Percentiles rank a stretch among this genome's conserved stretches.
phyloP scores from a whole-genome alignment of 2,797 vertebrate species.

The Channa striata region DNA sequence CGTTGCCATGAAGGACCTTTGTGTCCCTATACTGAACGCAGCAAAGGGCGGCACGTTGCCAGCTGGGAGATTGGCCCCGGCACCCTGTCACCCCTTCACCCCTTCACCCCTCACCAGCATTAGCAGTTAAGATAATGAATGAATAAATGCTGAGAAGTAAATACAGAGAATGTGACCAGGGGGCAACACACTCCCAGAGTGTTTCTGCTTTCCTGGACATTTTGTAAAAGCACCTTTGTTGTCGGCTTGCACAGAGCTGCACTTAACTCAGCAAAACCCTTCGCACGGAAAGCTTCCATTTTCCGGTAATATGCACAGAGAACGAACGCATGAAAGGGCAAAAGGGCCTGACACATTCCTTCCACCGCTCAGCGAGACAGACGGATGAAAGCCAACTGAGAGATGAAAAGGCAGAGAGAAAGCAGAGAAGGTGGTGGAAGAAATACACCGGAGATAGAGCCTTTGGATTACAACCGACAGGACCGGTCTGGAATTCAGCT shows the following conservation, averaged over 20 bases:
- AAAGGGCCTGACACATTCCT: slow-evolving; percentile 70
- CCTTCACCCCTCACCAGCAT: no score
- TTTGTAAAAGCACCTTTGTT: not conserved
- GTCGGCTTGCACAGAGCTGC: no score
- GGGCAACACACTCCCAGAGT: not conserved
- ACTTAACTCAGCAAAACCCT: not conserved
- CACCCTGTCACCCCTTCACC: no score
- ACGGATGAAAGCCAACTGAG: slow-evolving; percentile 26
- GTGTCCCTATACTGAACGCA: no score
- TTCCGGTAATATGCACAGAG: slow-evolving; percentile 13
- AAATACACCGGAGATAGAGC: slow-evolving; percentile 73
- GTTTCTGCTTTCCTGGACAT: not conserved
- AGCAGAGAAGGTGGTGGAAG: slow-evolving; percentile 54
- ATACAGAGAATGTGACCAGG: not conserved
- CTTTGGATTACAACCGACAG: slow-evolving; percentile 63
- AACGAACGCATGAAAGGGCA: slow-evolving; percentile 34
- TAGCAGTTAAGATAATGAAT: no score
- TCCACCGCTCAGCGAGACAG: slow-evolving; percentile 52
- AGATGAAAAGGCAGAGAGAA: slow-evolving; percentile 47
- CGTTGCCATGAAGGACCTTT: no score
- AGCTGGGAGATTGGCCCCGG: no score
- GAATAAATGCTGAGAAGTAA: not conserved
- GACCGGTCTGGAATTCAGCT: slow-evolving; percentile 67
- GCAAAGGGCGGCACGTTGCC: no score
- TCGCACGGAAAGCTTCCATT: slow-evolving; percentile 22